Evolutionary conservation across 2,797 vertebrate genomes (phyloP).

Genomic region (Emys orbicularis): DNA sequence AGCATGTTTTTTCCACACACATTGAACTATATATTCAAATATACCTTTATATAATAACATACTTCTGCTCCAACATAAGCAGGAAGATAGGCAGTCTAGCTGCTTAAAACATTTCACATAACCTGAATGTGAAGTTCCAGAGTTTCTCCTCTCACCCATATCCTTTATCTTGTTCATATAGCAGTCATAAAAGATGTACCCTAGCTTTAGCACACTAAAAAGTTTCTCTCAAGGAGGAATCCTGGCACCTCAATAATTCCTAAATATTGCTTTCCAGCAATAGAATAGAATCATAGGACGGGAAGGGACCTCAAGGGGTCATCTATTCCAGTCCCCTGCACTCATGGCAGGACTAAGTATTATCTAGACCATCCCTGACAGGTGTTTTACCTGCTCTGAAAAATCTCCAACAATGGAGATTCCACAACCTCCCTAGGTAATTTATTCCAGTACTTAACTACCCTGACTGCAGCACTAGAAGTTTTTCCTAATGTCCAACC

Average conservation of each 20-base stretch:
- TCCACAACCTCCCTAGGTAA: too few species aligned
- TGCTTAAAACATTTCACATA: neutral
- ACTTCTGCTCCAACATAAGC: neutral
- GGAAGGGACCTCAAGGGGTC: too few species aligned
- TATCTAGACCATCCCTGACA: too few species aligned
- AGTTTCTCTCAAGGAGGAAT: constrained; percentile 4
- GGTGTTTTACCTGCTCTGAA: too few species aligned
- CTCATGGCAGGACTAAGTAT: too few species aligned
- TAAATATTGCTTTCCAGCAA: neutral
- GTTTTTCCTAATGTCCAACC: too few species aligned
- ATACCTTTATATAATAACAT: neutral
- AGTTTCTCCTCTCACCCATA: rapidly evolving
- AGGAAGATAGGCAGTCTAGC: neutral
- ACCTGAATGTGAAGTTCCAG: rapidly evolving
- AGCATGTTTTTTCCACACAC: neutral
- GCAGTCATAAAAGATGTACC: rapidly evolving
- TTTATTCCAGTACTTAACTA: too few species aligned
- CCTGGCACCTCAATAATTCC: neutral
- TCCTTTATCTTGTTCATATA: neutral
- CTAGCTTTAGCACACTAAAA: neutral
- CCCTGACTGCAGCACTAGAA: too few species aligned
- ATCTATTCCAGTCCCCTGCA: too few species aligned
- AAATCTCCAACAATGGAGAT: too few species aligned
- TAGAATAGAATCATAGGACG: too few species aligned
- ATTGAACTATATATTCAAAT: rapidly evolving